Evolutionary conservation across 2,113 vertebrate species (phyloP).

Genomic region (Microtus ochrogaster): DNA sequence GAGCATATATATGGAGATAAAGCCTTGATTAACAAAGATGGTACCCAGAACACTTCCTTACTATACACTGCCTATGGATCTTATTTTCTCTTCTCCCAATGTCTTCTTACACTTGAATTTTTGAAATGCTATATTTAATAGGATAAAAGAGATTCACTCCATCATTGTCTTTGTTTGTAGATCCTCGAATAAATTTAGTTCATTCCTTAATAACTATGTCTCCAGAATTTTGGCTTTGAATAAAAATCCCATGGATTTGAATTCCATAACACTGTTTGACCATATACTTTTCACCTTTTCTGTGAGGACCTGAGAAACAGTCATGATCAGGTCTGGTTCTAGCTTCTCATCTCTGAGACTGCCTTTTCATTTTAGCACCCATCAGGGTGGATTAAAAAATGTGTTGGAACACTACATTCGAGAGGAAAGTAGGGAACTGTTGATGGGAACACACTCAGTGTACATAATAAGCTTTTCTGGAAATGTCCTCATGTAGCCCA

Average conservation of each 20-base stretch:
- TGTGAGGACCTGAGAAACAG: not conserved
- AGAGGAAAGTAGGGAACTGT: not conserved
- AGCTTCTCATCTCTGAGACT: not conserved
- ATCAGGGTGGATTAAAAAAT: not conserved
- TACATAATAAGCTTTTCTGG: not conserved
- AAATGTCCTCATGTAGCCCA: not conserved
- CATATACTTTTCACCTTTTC: not conserved
- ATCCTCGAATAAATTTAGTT: not conserved
- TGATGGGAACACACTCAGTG: not conserved
- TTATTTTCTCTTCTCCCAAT: not conserved
- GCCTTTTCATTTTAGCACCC: not conserved
- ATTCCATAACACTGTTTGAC: not conserved
- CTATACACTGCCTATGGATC: not conserved
- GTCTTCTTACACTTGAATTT: not conserved
- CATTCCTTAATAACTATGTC: not conserved
- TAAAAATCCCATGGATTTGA: not conserved
- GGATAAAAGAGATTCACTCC: not conserved
- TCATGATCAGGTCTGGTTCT: not conserved
- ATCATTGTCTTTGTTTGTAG: not conserved
- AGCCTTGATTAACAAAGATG: not conserved
- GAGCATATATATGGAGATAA: not conserved
- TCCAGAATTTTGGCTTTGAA: not conserved
- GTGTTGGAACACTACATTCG: not conserved
- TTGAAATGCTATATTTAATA: not conserved
- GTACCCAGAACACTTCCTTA: fast-evolving